A percentile compares a stretch with the other conserved stretches of the same genome.
Evolutionary conservation across 1,140 invertebrate genomes (phyloP).

Genomic region (Zaprionus capensis): DNA sequence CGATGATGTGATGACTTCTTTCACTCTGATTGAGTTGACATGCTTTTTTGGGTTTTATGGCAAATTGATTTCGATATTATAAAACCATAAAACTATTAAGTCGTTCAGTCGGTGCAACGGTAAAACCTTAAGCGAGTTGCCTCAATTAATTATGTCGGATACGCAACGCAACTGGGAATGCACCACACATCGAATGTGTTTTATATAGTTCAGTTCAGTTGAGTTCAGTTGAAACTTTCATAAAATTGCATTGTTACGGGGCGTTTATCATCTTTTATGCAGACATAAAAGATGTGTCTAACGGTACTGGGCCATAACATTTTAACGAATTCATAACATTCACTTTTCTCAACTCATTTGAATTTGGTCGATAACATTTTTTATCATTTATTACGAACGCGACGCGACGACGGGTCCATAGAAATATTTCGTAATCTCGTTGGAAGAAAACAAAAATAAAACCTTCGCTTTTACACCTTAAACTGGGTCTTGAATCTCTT

Average conservation of each 20-base stretch:
- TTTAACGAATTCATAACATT: slow-evolving; percentile 36
- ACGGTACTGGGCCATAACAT: slow-evolving; percentile 51
- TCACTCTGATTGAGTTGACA: slow-evolving; percentile 72
- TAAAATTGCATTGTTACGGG: slow-evolving; percentile 67
- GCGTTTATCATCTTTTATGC: slow-evolving; percentile 21
- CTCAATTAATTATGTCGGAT: slow-evolving; percentile 54
- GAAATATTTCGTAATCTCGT: slow-evolving; percentile 67
- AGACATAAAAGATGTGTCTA: slow-evolving; percentile 34
- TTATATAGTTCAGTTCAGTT: slow-evolving; percentile 68
- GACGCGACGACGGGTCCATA: background rate
- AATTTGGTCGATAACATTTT: slow-evolving; percentile 43
- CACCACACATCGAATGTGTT: slow-evolving; percentile 24
- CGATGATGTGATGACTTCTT: slow-evolving; percentile 53
- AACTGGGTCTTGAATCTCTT: slow-evolving; percentile 15
- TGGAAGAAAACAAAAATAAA: slow-evolving; percentile 13
- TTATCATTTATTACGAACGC: slow-evolving; percentile 46
- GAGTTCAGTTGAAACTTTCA: slow-evolving; percentile 69
- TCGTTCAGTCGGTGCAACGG: slow-evolving; percentile 29
- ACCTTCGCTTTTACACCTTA: slow-evolving; percentile 59
- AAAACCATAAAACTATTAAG: slow-evolving; percentile 53
- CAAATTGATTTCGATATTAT: slow-evolving; percentile 67
- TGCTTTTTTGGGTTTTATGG: slow-evolving; percentile 45
- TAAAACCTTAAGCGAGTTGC: slow-evolving; percentile 20
- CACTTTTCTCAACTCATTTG: slow-evolving; percentile 40
- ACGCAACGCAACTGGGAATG: slow-evolving; percentile 40